Evolutionary conservation across 30 jellyfish, hydroid and myxozoan species (phyloP), one percentile per base, ranked within the genome.

Genomic region (Clytia hemisphaerica): DNA sequence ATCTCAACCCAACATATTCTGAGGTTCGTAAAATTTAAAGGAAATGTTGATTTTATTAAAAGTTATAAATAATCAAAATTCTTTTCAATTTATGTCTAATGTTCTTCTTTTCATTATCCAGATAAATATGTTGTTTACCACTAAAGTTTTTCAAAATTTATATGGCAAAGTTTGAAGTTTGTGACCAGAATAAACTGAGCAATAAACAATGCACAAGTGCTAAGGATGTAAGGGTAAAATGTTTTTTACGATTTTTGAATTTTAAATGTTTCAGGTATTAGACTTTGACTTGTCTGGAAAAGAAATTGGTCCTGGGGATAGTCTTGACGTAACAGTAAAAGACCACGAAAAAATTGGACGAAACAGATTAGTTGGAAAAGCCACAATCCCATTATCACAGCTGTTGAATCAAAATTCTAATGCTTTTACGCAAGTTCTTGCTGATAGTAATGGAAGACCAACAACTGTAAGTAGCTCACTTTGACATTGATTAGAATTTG

Each of bases 331-430:
- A 26, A 73, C 93, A 6, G 95, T 85, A 31, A 85, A 76, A 51
- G 95, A 85, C 58, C 70, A 76, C 53, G 95, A 85, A 54, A 74
- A 78, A 19, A 49, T 85, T 50, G 95, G 95, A 14, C 85, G 95
- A 37, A 85, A 85, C 72, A 76, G 95, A 83, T 82, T 85, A 38
- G 90, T 85, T 77, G 95, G 95, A 24, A 72, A 76, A 9, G 95
- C 95, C 3, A 71, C 93, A 18, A 72, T 85, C 12, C 35, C 85
- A 36, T 62, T 85, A 21, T n/a, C n/a, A n/a, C 65, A 80, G 14
- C 93, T 67, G 35, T 66, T 78, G 16, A 71, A 78, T 22, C 69
- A 82, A 67, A 72, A 71, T 9, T 77, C 83, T 1, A 53, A 60
- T 37, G 67, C 70, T 44, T 37, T 84, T 32, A 71, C 61, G 25